phyloP scores from a whole-genome alignment of 2,797 vertebrate genomes.

The Cheirogaleus major region DNA sequence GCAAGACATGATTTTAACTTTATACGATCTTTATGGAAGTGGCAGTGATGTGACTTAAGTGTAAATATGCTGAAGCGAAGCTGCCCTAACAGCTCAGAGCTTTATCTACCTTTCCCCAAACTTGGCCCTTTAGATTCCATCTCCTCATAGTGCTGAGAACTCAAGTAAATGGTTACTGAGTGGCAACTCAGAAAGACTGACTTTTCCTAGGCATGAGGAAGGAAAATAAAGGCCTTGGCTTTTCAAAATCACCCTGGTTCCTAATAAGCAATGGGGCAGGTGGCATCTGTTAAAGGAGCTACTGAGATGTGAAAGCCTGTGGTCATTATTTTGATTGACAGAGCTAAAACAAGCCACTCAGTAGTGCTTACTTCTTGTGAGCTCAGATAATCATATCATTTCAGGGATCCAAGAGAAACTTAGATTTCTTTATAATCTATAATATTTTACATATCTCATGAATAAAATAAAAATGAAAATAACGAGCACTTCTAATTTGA shows the following conservation, averaged over 20 bases:
- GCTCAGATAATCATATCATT: neutral
- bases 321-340: neutral
- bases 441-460: neutral
- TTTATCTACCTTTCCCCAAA: neutral
- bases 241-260: neutral
- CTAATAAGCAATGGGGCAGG: neutral
- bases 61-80: neutral
- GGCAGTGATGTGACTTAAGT: neutral
- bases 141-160: neutral
- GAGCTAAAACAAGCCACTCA: neutral
- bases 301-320: neutral
- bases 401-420: neutral
- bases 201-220: neutral
- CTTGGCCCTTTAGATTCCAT: neutral
- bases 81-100: no score
- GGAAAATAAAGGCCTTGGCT: neutral
- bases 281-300: neutral
- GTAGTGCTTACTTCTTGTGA: neutral
- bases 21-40: neutral
- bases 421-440: neutral
- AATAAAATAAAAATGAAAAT: neutral
- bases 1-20: neutral
- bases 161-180: neutral
- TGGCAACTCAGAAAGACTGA: neutral
- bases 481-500: neutral